A percentile compares a stretch with the other conserved stretches of the same genome.
Conservation (phyloP, 2,797 vertebrate genomes). For the Sphaeramia orbicularis region DNA sequence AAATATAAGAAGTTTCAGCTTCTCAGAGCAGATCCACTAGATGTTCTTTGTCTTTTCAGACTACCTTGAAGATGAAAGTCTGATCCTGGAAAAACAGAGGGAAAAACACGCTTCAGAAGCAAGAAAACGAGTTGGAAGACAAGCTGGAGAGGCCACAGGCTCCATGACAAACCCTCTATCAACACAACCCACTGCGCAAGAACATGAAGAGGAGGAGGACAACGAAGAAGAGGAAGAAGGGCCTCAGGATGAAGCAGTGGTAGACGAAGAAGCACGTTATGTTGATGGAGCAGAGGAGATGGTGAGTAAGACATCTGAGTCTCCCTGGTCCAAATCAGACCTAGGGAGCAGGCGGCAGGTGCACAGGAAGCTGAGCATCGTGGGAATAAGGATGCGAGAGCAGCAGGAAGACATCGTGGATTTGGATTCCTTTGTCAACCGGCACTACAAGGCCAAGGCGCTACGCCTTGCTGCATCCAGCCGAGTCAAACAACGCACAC, state of each 20-base stretch:
- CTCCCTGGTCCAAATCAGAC: slow-evolving; percentile 51
- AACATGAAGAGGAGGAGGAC: slow-evolving; percentile 48
- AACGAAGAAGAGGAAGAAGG: slow-evolving; percentile 51
- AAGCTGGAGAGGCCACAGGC: slow-evolving; percentile 34
- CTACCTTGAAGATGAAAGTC: slow-evolving; percentile 65
- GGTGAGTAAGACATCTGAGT: slow-evolving; percentile 30
- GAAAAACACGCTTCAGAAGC: slow-evolving; percentile 43
- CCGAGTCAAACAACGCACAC: slow-evolving; percentile 70
- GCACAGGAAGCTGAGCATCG: slow-evolving; percentile 77
- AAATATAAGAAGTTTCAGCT: background rate
- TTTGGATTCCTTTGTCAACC: slow-evolving; percentile 86
- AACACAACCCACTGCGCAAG: slow-evolving; percentile 36
- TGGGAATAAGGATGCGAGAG: slow-evolving; percentile 75
- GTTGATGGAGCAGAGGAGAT: slow-evolving; percentile 41
- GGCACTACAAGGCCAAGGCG: slow-evolving; percentile 86
- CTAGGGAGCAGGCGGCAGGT: slow-evolving; percentile 28
- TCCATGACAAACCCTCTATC: slow-evolving; percentile 9
- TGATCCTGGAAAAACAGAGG: slow-evolving; percentile 54
- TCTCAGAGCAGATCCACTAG: background rate
- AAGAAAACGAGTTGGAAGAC: slow-evolving; percentile 23
- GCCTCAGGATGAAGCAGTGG: slow-evolving; percentile 28
- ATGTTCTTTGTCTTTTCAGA: slow-evolving; percentile 46
- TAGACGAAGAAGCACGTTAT: slow-evolving; percentile 46
- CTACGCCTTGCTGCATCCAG: slow-evolving; percentile 65
- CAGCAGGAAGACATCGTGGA: slow-evolving; percentile 88